Percentiles rank a stretch among this genome's conserved stretches.
Conservation (phyloP, 2,113 vertebrate species). For the Hystrix brachyura region DNA sequence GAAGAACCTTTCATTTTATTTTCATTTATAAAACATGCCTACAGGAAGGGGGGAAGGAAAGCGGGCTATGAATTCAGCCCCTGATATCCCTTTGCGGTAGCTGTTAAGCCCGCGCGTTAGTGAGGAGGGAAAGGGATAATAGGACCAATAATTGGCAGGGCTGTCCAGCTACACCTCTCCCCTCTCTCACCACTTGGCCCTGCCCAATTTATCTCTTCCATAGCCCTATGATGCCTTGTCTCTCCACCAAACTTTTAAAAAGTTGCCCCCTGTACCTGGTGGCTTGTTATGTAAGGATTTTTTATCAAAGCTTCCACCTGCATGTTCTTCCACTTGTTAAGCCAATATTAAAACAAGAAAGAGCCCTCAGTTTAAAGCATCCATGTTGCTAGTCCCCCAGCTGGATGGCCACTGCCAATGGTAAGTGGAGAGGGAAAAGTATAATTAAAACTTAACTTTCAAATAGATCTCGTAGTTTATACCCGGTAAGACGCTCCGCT, state of each 20-base stretch:
- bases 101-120: conserved; percentile 67
- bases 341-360: conserved; percentile 78
- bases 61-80: conserved; percentile 63
- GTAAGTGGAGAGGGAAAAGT: conserved; percentile 73
- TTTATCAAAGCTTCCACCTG: conserved; percentile 75
- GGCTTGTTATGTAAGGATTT: conserved; percentile 81
- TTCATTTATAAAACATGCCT: conserved; percentile 67
- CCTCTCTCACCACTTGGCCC: conserved; percentile 77
- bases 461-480: conserved; percentile 83
- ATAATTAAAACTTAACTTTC: conserved; percentile 85
- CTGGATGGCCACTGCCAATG: conserved; percentile 70
- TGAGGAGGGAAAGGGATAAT: conserved; percentile 73
- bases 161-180: conserved; percentile 75
- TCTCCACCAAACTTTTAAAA: conserved; percentile 84
- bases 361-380: conserved; percentile 74
- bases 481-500: conserved; percentile 82
- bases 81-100: conserved; percentile 48
- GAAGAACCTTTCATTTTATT: conserved; percentile 54
- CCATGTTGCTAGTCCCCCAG: conserved; percentile 65
- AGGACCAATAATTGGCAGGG: conserved; percentile 83
- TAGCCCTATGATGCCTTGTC: conserved; percentile 78
- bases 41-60: conserved; percentile 57
- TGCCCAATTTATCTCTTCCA: conserved; percentile 83
- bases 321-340: conserved; percentile 71
- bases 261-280: conserved; percentile 82